A percentile compares a stretch with the other conserved stretches of the same genome.
Evolutionary conservation across 2,113 vertebrate species (phyloP).

Genomic region (Plecturocebus donacophilus): DNA sequence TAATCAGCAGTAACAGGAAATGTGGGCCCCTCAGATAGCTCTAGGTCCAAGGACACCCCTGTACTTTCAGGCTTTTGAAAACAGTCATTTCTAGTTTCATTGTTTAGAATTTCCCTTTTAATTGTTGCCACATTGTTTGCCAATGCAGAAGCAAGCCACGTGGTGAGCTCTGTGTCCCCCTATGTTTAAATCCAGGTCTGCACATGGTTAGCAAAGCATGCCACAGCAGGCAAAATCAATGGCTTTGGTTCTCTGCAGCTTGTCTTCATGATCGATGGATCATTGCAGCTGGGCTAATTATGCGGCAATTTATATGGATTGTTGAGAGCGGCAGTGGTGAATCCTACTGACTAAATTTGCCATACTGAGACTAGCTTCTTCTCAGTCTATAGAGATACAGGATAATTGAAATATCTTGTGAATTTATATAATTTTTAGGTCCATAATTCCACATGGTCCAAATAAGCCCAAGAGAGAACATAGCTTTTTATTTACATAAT

Average conservation of each 20-base stretch:
- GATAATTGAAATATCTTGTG: neutral
- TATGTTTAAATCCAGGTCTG: neutral
- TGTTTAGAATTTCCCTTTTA: neutral
- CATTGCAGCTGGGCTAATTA: constrained; percentile 49
- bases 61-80: neutral
- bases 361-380: neutral
- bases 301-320: constrained; percentile 27
- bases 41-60: neutral
- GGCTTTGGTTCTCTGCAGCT: neutral
- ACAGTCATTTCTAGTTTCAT: neutral
- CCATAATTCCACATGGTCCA: neutral
- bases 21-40: neutral
- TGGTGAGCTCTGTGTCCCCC: neutral
- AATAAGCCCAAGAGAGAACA: neutral
- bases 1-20: neutral
- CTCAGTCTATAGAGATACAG: neutral
- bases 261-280: constrained; percentile 21
- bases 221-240: neutral
- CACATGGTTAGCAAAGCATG: neutral
- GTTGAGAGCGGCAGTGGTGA: neutral
- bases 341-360: constrained; percentile 14
- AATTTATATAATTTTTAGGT: neutral
- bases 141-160: neutral
- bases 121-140: neutral
- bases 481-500: neutral